These are phyloP conservation scores for Trichacis sp. DNA, from an alignment of 2,888 invertebrate genomes.

Conservation along the genomic window DNA sequence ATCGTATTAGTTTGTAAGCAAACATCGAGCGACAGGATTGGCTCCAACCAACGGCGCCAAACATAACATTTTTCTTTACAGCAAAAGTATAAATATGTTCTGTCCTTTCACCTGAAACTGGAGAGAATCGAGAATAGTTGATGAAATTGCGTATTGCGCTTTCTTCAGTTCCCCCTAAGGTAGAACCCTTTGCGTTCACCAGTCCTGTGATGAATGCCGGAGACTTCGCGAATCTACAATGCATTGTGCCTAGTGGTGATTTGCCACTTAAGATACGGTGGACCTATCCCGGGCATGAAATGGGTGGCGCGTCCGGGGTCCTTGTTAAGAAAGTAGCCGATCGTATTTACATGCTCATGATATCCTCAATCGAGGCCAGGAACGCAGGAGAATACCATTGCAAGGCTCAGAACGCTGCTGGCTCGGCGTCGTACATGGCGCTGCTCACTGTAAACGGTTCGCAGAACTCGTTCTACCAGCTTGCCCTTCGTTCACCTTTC, in stretches of 20 bases:
- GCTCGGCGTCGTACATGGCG: conserved; percentile 65
- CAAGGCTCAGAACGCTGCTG: conserved; percentile 69
- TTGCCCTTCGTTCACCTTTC: conserved; percentile 7
- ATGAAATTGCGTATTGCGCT: conserved; percentile 51
- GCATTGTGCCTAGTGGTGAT: conserved; percentile 77
- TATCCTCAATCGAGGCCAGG: conserved; percentile 74
- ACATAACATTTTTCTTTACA: background rate
- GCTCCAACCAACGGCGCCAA: too few species aligned
- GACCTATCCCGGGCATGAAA: conserved; percentile 71
- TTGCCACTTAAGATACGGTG: conserved; percentile 81
- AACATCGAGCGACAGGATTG: too few species aligned
- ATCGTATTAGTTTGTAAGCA: too few species aligned
- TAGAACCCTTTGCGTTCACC: conserved; percentile 66
- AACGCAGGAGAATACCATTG: conserved; percentile 71
- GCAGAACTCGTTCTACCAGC: conserved; percentile 39
- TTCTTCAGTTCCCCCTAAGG: conserved; percentile 63
- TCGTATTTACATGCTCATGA: conserved; percentile 77
- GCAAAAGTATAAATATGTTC: too few species aligned
- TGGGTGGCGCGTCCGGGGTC: conserved; percentile 66
- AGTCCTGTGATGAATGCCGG: conserved; percentile 72
- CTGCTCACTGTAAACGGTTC: conserved; percentile 70
- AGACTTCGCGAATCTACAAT: conserved; percentile 74
- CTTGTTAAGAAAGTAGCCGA: conserved; percentile 67
- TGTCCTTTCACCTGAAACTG: too few species aligned
- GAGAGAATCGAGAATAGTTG: conserved; percentile 18